Evolutionary conservation across 1,140 invertebrate species (phyloP).

Genomic region (Zeugodacus cucurbitae): DNA sequence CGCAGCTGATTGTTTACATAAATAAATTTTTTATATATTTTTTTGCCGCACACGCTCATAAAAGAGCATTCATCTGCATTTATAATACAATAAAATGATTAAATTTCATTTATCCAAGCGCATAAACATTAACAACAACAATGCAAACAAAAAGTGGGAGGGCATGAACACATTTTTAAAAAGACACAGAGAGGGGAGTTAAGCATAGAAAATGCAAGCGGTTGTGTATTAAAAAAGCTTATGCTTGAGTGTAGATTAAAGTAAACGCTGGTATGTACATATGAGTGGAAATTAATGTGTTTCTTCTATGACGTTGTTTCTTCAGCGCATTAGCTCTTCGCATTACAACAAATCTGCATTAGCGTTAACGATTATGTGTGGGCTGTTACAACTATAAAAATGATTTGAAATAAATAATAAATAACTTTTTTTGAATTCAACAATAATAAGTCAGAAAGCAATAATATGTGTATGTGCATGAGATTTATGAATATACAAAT

Average conservation of each 20-base stretch:
- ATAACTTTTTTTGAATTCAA: neutral
- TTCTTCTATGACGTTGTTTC: neutral
- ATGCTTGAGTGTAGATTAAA: neutral
- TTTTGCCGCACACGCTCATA: neutral
- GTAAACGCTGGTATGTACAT: neutral
- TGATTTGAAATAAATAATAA: neutral
- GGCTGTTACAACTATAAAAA: neutral
- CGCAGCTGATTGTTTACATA: neutral
- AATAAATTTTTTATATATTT: neutral
- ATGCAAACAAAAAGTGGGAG: neutral
- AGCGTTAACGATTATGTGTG: neutral
- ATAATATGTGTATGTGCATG: neutral
- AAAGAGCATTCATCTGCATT: neutral
- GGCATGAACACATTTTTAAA: neutral
- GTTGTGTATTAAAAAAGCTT: too few species aligned
- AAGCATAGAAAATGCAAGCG: neutral
- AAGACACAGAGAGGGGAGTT: too few species aligned
- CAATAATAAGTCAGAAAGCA: neutral
- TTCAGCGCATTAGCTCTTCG: neutral
- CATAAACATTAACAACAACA: neutral
- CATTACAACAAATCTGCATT: neutral
- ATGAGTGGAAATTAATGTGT: neutral
- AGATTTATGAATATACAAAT: neutral
- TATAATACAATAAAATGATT: neutral
- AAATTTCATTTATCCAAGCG: neutral